phyloP scores from a whole-genome alignment of 2,888 invertebrate species.

The Nycteola revayana region DNA sequence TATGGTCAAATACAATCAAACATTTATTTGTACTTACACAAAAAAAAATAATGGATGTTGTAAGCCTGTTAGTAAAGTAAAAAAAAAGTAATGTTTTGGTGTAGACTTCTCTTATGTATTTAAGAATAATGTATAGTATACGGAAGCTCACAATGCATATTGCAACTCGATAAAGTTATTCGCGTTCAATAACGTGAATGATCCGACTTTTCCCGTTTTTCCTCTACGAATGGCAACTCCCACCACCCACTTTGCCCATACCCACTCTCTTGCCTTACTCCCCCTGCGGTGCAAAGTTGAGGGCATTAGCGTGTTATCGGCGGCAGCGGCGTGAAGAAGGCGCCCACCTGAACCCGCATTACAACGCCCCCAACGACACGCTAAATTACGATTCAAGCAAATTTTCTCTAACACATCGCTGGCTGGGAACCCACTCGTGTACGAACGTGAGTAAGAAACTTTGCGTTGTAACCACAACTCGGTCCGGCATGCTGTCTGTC shows the following conservation, averaged over 20 bases:
- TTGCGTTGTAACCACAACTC: constrained; percentile 43
- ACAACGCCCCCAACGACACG: constrained; percentile 39
- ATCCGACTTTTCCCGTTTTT: constrained; percentile 79
- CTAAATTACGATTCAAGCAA: constrained; percentile 32
- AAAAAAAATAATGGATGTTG: too few relatives aligned
- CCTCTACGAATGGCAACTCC: constrained; percentile 56
- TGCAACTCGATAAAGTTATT: constrained; percentile 75
- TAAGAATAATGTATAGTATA: constrained; percentile 20
- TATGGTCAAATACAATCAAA: too few relatives aligned
- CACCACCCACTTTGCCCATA: constrained; percentile 35
- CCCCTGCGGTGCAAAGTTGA: constrained; percentile 80
- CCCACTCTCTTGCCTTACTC: constrained; percentile 39
- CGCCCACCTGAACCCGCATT: constrained; percentile 72
- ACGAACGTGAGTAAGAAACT: constrained; percentile 13
- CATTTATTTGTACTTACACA: too few relatives aligned
- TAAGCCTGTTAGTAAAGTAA: too few relatives aligned
- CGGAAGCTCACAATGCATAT: constrained; percentile 44
- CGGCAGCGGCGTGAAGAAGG: constrained; percentile 75
- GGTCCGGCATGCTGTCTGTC: constrained; percentile 10
- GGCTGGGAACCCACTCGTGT: constrained; percentile 8
- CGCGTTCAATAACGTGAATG: constrained; percentile 77
- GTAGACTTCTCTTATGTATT: constrained; percentile 10
- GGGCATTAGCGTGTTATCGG: constrained; percentile 82
- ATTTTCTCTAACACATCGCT: constrained; percentile 37
- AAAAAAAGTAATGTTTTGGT: too few relatives aligned